Conservation (phyloP, 2,797 vertebrate species). For the Acanthornis magna region DNA sequence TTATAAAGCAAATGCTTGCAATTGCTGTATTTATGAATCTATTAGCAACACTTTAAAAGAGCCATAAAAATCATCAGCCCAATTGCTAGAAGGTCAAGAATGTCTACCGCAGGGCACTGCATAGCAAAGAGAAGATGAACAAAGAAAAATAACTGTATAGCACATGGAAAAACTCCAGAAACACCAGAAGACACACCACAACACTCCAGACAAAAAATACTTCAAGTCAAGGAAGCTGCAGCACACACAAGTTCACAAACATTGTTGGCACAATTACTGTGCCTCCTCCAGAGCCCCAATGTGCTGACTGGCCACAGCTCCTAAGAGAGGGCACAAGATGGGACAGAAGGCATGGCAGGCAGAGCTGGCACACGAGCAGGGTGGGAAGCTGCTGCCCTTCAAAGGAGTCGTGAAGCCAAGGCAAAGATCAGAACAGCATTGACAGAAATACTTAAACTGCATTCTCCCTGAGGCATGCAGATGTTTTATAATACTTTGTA, state of each 20-base stretch:
- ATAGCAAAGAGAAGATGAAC: not conserved
- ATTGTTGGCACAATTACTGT: rapidly evolving
- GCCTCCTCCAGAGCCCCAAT: not conserved
- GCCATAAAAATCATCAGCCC: not conserved
- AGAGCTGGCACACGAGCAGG: not conserved
- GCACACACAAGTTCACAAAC: not conserved
- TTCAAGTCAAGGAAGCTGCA: not conserved
- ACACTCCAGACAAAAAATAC: not conserved
- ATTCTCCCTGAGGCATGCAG: rapidly evolving
- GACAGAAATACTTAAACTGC: not conserved
- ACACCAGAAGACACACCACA: not conserved
- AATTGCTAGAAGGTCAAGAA: not conserved
- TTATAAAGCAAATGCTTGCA: not conserved
- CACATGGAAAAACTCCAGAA: not conserved
- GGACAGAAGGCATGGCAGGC: not conserved
- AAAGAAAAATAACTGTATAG: not conserved
- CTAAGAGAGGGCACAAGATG: not conserved
- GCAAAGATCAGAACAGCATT: not conserved
- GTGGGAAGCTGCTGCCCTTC: not conserved
- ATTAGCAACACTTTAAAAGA: not conserved
- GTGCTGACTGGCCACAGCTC: not conserved
- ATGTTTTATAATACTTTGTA: not conserved
- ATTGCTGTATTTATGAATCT: not conserved
- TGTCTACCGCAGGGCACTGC: not conserved
- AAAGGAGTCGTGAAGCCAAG: not conserved